Base-by-base conservation (phyloP, 2,797 vertebrate genomes). In the Heliangelus exortis region DNA sequence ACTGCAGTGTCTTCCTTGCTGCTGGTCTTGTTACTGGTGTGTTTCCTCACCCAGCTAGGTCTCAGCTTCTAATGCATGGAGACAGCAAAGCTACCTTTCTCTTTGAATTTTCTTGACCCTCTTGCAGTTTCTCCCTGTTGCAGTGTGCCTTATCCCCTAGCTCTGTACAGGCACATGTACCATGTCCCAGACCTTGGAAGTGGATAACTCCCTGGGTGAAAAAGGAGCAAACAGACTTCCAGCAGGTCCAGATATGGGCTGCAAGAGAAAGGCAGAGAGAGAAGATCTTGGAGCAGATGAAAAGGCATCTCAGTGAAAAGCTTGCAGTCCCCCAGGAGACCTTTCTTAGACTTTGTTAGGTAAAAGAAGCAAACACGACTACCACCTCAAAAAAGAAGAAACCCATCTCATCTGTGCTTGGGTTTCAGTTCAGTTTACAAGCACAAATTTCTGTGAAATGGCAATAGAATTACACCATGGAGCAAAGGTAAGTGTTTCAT, bases 341-440 rank as follows among this genome's bases (percentile, higher is more conserved):
- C 7, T 29, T 55, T 43, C 25, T 41, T 59, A 10, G 51, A 55
- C 15, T 36, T 47, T 13, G 1, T 28, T 16, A 34, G 20, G 11
- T 41, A 26, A 73, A 75, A 43, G n/a, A 73, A 50, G 5, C 14
- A 34, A 76, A 47, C 0, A 3, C 6, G 18, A 18, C 2, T 6
- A 14, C 6, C 11, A 4, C 3, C 17, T 55, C 23, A 36, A 65
- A 89, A 84, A 55, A 36, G 5, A 68, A 58, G 16, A 36, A 72
- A 57, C 5, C 4, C 6, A 0, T 0, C 16, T 45, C 3, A 22
- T 61, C 20, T 45, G 3, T n/a, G 25, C 7, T 43, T 10, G 8
- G 3, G 2, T 45, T 89, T 80, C 43, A 50, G 69, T 12, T 12
- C 13, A 43, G 31, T 36, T 68, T 66, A 5, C 47, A 33, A 51